Evolutionary conservation across 2,113 vertebrate species (phyloP).

Genomic region (Lagopus muta): DNA sequence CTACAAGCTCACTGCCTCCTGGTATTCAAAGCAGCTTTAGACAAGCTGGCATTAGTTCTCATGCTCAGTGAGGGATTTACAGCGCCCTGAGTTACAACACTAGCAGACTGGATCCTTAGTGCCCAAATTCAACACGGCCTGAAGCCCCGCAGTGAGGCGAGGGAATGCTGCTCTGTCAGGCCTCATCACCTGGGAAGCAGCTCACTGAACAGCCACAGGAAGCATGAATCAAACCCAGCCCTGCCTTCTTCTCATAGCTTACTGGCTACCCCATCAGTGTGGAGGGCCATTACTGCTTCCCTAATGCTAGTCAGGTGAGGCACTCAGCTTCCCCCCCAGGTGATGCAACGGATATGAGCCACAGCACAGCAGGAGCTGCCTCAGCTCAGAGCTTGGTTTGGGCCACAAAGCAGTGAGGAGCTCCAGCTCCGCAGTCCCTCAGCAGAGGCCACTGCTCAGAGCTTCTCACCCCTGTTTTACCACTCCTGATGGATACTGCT

Average conservation of each 20-base stretch:
- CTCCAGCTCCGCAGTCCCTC: neutral
- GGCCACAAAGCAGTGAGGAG: neutral
- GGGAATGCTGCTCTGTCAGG: neutral
- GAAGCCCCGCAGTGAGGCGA: neutral
- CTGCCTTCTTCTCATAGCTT: constrained; percentile 18
- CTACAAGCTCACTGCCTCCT: neutral
- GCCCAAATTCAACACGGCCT: neutral
- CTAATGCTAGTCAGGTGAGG: neutral
- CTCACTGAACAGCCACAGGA: neutral
- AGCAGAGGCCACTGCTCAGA: neutral
- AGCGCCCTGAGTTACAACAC: constrained; percentile 6
- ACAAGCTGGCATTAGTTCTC: constrained; percentile 30
- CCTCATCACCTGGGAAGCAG: neutral
- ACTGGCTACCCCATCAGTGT: neutral
- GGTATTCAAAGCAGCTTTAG: neutral
- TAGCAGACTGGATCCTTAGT: neutral
- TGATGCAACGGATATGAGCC: constrained; percentile 33
- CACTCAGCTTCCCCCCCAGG: neutral
- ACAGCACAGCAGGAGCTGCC: neutral
- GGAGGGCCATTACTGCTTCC: neutral
- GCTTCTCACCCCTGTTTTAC: neutral
- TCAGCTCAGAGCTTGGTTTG: neutral
- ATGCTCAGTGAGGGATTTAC: constrained; percentile 5
- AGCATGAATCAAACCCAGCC: constrained; percentile 4
- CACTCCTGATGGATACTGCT: neutral